Base-by-base conservation (phyloP, 2,888 invertebrate species). In the Philereme vetulata region DNA sequence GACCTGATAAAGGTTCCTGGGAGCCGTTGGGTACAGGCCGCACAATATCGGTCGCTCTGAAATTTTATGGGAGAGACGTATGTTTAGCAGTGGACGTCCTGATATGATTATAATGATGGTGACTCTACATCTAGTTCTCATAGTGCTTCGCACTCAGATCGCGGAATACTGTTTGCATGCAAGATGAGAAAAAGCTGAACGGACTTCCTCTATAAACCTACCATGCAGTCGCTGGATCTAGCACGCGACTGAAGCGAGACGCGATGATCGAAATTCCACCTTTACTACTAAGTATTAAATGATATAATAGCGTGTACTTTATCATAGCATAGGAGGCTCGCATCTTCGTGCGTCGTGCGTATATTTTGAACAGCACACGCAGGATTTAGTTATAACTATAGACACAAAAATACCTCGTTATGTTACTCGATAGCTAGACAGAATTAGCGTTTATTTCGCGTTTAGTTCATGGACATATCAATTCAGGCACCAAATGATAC, bases 391-490 rank as follows among this genome's bases (percentile, higher is more conserved):
- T 84, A 70, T 78, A 79, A 85, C 77, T 81, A 86, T 87, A 90
- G 87, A 85, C 84, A 90, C 87, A 88, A 84, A 84, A 86, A 86
- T 90, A 90, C 90, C 90, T 90, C 90, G 90, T 91, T 90, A 88
- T 87, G 84, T 91, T 90, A 88, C 80, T 84, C 84, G 80, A 84
- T 89, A 90, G 88, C 78, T 88, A 89, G 88, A 83, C 84, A 82
- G 82, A 82, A 72, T 86, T 87, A 85, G 85, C 76, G 67, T 88
- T 90, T 80, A 81, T 86, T 90, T 91, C 84, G 86, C 85, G 77
- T 90, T 90, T 86, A 85, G 84, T 91, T 91, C 81, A 84, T 80
- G 84, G 76, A 92, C 91, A 92, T 91, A 91, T 92, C 91, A 92
- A 90, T 84, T 88, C 90, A 89, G 81, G 88, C 90, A 91, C 91